Evolutionary conservation across 2,888 invertebrate species (phyloP).

Genomic region (Fragum whitleyi): DNA sequence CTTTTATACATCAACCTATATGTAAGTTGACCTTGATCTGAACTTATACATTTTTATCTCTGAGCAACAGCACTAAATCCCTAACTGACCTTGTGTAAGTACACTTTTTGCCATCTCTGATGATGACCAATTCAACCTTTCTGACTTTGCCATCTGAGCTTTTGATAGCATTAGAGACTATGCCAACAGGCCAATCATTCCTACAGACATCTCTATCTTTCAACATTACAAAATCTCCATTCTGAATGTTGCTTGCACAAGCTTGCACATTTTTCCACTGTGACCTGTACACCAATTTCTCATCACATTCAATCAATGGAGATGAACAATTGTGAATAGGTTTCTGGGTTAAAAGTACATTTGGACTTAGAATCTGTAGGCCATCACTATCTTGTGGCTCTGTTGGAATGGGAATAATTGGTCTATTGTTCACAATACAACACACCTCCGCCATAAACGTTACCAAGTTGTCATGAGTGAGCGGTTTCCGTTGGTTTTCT

Average conservation of each 20-base stretch:
- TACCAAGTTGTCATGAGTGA: conserved; percentile 57
- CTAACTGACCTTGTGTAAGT: conserved; percentile 2
- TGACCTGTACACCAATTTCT: conserved; percentile 47
- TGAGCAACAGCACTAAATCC: too few relatives aligned
- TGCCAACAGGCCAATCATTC: conserved; percentile 52
- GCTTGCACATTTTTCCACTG: conserved; percentile 53
- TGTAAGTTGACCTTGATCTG: too few relatives aligned
- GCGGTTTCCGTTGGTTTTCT: background rate
- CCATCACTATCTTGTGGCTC: conserved; percentile 38
- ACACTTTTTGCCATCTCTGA: background rate
- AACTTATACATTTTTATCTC: too few relatives aligned
- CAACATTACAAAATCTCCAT: conserved; percentile 58
- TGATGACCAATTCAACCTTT: conserved; percentile 27
- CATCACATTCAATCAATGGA: conserved; percentile 5
- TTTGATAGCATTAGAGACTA: conserved; percentile 34
- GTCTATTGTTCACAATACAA: conserved; percentile 55
- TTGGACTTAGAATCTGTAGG: conserved; percentile 13
- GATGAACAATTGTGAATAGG: background rate
- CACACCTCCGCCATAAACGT: conserved; percentile 60
- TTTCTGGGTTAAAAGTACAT: conserved; percentile 4
- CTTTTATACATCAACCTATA: too few relatives aligned
- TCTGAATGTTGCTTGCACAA: conserved; percentile 45
- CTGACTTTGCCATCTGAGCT: conserved; percentile 48
- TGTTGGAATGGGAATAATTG: conserved; percentile 39
- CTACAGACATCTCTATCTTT: conserved; percentile 36